Evolutionary conservation across 1,140 invertebrate genomes (phyloP), one percentile per base, ranked within the genome.

Genomic region (Propsilocerus akamusi): DNA sequence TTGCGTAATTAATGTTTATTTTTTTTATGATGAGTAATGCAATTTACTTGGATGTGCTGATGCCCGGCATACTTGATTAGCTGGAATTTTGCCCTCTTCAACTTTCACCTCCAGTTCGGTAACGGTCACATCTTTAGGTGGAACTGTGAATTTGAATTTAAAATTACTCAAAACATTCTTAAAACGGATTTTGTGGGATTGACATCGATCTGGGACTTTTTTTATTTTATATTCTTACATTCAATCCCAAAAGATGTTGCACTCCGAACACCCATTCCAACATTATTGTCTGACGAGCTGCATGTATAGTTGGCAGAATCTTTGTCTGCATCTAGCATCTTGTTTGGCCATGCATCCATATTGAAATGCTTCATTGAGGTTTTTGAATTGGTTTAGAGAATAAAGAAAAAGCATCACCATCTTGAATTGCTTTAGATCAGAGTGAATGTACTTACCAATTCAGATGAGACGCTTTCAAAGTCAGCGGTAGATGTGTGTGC

Each of bases 221-320:
- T 25, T 11, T 23, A 10, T 24, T 46, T 24, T 11, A 20, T 41
- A 32, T 52, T 77, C 84, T 80, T 68, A 92, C 87, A 94, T 70
- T 93, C 87, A 20, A 92, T 86, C 30, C 79, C 78, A 54, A 93
- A 86, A 58, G 78, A 75, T 10, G 85, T 88, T 23, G 77, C 81
- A 58, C 82, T 86, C 50, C 77, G 78, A 30, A 91, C 85, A 1
- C 80, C 79, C 1, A 72, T 65, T 0, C 81, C 83, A 8, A 80
- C 80, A 2, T 64, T 58, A 62, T 91, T 92, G 5, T 70, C 67
- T 10, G 76, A 83, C 48, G 85, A 88, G 47, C 76, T 68, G 64
- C 89, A 94, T 20, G 82, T 86, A 62, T 91, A 93, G 61, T 83
- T 82, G 10, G 81, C 81, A 55, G 83, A 84, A 64, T 89, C 84